Percentiles rank a stretch among this genome's conserved stretches.
Evolutionary conservation across 2,797 vertebrate genomes (phyloP).

Genomic region (Myripristis jacobus): DNA sequence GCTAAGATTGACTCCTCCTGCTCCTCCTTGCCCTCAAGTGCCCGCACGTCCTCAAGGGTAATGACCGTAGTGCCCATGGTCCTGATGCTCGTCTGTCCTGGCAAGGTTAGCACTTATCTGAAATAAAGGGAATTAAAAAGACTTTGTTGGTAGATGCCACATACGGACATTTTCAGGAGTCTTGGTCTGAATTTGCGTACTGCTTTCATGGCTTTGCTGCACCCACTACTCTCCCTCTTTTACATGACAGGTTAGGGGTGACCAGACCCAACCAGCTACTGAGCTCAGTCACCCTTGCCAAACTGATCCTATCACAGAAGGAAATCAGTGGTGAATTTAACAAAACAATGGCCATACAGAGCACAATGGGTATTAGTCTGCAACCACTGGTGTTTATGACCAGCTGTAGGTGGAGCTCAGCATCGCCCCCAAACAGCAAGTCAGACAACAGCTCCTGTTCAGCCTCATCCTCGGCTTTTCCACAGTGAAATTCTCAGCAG

Average conservation of each 20-base stretch:
- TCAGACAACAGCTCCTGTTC: conserved; percentile 1
- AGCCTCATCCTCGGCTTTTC: conserved; percentile 21
- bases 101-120: conserved; percentile 84
- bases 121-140: conserved; percentile 41
- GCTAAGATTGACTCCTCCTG: conserved; percentile 93
- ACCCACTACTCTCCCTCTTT: neutral
- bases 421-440: neutral
- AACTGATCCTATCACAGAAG: neutral
- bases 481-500: conserved; percentile 22
- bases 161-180: too few relatives aligned
- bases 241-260: conserved; percentile 5
- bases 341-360: conserved; percentile 37
- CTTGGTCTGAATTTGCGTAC: neutral
- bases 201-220: neutral
- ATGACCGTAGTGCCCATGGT: conserved; percentile 90
- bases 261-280: neutral
- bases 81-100: conserved; percentile 79
- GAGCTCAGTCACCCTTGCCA: neutral
- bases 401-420: conserved; percentile 27
- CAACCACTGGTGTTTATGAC: conserved; percentile 42
- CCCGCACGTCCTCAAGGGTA: conserved; percentile 88
- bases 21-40: conserved; percentile 90
- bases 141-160: too few relatives aligned
- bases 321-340: conserved; percentile 39
- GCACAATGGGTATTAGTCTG: conserved; percentile 28